Evolutionary conservation across 2,888 invertebrate species (phyloP), one percentile per base, ranked within the genome.

Genomic region (Parnassius smintheus): DNA sequence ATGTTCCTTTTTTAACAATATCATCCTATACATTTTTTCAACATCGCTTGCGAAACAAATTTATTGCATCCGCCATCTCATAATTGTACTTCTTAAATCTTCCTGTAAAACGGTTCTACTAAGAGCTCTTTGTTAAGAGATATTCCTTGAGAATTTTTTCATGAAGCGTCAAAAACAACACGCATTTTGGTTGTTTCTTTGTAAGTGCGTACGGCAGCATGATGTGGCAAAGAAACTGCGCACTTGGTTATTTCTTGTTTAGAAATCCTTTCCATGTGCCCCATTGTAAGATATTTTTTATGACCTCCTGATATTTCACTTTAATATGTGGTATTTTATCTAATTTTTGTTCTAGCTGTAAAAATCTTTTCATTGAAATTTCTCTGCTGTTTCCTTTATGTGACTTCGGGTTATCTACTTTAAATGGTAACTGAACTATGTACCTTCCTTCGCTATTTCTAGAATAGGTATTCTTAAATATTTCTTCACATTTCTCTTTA

Each of bases 281-380:
- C 59, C 3, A 65, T 49, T 10, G 48, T 44, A n/a, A 69, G 7
- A 46, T 73, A 71, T 72, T 72, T 4, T 65, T 35, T 1, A 72
- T 65, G 7, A 69, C 69, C n/a, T 64, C 59, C 11, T 59, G 42
- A 55, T 72, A 72, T 13, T 68, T 58, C 2, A 35, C 35, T 48
- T 69, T 67, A 8, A 70, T 25, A 10, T 66, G 50, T 41, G 59
- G 41, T 41, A 41, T 44, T 44, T 44, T 44, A 10, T 10, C 10
- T 10, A 44, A 44, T 10, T 10, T 44, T 10, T 44, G 9, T 44
- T 44, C 44, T 10, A 44, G 44, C 44, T 44, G 44, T 44, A 10
- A 3, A 44, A 44, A 44, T 44, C 44, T 44, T 44, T 25, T 25
- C 25, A 25, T 25, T 25, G 25, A 25, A 2, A 25, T 25, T 25